Percentiles rank a stretch among this genome's conserved stretches.
phyloP scores from a whole-genome alignment of 2,113 vertebrate genomes.

The Hippolais icterina region DNA sequence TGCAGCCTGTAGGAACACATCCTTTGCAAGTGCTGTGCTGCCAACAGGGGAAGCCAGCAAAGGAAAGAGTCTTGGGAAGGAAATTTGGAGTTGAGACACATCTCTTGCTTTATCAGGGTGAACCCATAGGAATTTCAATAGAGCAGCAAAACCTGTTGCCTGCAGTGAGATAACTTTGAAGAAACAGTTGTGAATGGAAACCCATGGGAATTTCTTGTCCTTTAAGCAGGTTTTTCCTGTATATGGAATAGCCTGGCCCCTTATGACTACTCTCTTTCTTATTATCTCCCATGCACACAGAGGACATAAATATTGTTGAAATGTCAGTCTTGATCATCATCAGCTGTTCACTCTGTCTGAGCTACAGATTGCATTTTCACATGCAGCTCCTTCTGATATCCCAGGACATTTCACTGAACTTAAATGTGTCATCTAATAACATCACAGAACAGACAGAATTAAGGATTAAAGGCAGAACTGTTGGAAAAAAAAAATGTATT shows the following conservation, averaged over 20 bases:
- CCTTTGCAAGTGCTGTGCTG: neutral
- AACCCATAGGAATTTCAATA: constrained; percentile 11
- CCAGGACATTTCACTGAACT: neutral
- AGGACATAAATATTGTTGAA: constrained; percentile 40
- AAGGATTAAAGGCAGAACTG: neutral
- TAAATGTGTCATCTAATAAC: neutral
- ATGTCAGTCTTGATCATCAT: constrained; percentile 27
- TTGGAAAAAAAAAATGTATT: neutral
- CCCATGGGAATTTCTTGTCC: neutral
- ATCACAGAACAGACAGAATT: neutral
- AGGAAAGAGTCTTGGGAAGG: neutral
- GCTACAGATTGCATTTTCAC: neutral
- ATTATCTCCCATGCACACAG: neutral
- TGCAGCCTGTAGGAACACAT: neutral
- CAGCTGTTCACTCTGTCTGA: neutral
- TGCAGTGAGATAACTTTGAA: constrained; percentile 1
- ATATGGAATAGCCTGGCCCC: neutral
- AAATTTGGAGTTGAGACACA: neutral
- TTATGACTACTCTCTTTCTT: neutral
- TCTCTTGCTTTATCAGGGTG: neutral
- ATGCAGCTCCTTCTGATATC: neutral
- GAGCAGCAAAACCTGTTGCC: constrained; percentile 16
- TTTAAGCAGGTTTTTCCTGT: constrained; percentile 50
- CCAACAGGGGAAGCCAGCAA: fast-evolving
- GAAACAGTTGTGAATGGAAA: neutral